Conservation (phyloP, 1,140 invertebrate species). For the Hyposmocoma kahamanoa region DNA sequence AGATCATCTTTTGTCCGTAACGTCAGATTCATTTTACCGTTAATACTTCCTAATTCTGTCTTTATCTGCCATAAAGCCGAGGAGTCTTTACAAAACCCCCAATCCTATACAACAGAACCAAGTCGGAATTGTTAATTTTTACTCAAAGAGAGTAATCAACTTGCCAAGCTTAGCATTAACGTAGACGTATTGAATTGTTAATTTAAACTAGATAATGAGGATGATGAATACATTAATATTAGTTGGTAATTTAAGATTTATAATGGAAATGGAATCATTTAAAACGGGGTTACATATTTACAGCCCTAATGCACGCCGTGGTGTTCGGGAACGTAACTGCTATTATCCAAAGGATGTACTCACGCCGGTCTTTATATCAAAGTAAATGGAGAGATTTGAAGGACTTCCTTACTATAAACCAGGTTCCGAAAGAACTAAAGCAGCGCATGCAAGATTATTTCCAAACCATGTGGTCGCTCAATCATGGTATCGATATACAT, state of each 20-base stretch:
- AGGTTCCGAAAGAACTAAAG: slow-evolving; percentile 95
- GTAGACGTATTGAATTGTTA: no score
- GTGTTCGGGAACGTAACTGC: slow-evolving; percentile 99
- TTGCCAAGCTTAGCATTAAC: no score
- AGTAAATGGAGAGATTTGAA: slow-evolving; percentile 97
- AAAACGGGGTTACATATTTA: no score
- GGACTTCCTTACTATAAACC: slow-evolving; percentile 97
- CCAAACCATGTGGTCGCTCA: slow-evolving; percentile 98
- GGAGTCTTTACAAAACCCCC: no score
- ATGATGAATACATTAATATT: no score
- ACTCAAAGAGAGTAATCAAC: no score
- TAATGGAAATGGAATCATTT: no score
- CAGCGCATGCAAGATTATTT: slow-evolving; percentile 99
- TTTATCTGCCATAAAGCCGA: background rate
- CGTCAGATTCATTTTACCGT: no score
- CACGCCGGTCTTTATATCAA: slow-evolving; percentile 96
- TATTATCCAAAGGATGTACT: slow-evolving; percentile 99
- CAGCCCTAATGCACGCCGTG: slow-evolving; percentile 98
- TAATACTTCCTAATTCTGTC: background rate
- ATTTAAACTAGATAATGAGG: no score
- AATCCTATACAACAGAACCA: no score
- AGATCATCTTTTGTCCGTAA: background rate
- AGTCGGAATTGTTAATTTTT: no score
- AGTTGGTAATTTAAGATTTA: no score
- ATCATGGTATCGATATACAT: slow-evolving; percentile 98